These are phyloP conservation scores for Rhaphigaster nebulosa DNA, from an alignment of 2,888 invertebrate genomes.

Conservation along the genomic window DNA sequence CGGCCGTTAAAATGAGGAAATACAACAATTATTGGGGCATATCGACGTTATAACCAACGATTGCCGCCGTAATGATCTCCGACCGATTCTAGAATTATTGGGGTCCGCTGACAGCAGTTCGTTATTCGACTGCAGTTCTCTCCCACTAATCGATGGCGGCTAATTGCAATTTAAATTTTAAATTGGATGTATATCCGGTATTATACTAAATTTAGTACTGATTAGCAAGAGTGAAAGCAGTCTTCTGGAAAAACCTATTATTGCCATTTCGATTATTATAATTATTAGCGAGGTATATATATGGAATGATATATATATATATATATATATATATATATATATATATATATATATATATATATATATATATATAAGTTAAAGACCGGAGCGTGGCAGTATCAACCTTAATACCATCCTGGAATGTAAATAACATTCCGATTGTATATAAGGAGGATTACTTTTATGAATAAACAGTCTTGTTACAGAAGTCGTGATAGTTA, in stretches of 20 bases:
- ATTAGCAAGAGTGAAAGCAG: background rate
- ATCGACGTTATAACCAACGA: background rate
- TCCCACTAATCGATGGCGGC: background rate
- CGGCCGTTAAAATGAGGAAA: background rate
- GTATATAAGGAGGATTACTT: too few species aligned
- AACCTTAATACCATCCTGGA: too few species aligned
- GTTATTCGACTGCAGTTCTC: background rate
- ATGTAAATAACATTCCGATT: too few species aligned
- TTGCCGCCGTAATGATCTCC: constrained; percentile 5
- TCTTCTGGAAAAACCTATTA: background rate
- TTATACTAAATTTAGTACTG: background rate
- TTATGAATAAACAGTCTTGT: too few species aligned
- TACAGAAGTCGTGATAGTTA: too few species aligned
- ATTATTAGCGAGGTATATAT: too few species aligned
- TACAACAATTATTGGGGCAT: background rate
- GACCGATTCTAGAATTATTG: background rate
- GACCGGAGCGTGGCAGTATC: too few species aligned
- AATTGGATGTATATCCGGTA: background rate
- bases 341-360: too few species aligned
- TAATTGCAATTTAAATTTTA: constrained; percentile 39
- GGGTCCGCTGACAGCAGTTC: background rate
- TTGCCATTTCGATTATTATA: background rate
- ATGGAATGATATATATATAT: too few species aligned
- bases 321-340: too few species aligned
- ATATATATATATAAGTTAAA: too few species aligned